Evolutionary conservation across 2,797 vertebrate genomes (phyloP), one percentile per base, ranked within the genome.

Genomic region (Manis javanica): DNA sequence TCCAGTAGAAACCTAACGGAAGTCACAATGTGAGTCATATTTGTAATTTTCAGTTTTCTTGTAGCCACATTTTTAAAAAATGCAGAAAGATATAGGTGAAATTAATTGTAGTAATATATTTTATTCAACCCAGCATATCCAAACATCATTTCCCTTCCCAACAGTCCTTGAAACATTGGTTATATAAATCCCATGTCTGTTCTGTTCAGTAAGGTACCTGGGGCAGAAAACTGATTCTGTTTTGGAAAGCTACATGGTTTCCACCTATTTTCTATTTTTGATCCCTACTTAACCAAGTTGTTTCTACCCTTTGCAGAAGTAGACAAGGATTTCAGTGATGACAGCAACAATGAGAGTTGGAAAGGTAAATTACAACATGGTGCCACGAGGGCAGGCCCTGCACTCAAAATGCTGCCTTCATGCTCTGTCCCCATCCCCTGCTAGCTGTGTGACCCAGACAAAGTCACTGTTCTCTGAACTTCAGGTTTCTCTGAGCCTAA

Each of bases 361-460:
- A 94, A 90, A 92, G 13, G 39, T 71, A 59, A 64, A 72, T 87
- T 46, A 84, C 8, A 18, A 0, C 11, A 14, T 59, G 46, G 4
- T 95, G 39, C n/a, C 39, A 34, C 46, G 53, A 42, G 13, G 5
- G 12, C 5, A 53, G 49, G 14, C 29, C 16, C 18, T 63, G 59
- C 23, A 46, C 34, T 42, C 7, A 14, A 74, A 46, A 42, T 18
- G 16, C 13, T 91, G 29, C 26, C 7, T 16, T 78, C 6, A 42
- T 37, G 55, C 23, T 84, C 0, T 59, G 2, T 9, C 9, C 2
- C 0, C 57, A 1, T 66, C 19, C 39, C 10, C 26, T 15, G 8
- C n/a, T 34, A 10, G 26, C 78, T 68, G 15, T 57, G 79, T 83
- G 79, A 39, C 55, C 42, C 31, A n/a, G 18, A 84, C 49, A 84